Percentiles rank a stretch among this genome's conserved stretches.
phyloP scores from a whole-genome alignment of 2,888 invertebrate species.

The Pseudanteris insignis region DNA sequence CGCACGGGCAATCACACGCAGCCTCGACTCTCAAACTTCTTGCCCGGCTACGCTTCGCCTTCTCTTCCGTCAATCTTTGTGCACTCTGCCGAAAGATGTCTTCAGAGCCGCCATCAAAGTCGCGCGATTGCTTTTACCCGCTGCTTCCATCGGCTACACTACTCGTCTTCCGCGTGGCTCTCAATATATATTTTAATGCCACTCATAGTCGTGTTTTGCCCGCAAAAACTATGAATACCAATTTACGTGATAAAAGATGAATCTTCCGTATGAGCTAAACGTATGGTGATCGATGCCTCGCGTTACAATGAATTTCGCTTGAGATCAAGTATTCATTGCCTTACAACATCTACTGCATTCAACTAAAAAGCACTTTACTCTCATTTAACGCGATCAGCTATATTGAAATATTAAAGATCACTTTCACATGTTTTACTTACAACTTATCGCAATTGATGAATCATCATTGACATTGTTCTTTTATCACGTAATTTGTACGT shows the following conservation, averaged over 20 bases:
- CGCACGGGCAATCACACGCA: slow-evolving; percentile 24
- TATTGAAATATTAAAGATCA: no score
- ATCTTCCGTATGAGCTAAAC: slow-evolving; percentile 40
- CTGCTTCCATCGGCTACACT: slow-evolving; percentile 36
- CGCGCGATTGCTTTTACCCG: slow-evolving; percentile 38
- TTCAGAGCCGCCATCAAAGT: slow-evolving; percentile 24
- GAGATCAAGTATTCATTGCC: slow-evolving; percentile 40
- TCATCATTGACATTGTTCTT: no score
- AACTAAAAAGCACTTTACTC: slow-evolving; percentile 23
- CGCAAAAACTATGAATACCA: slow-evolving; percentile 44
- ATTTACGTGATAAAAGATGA: slow-evolving; percentile 42
- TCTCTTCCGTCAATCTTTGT: slow-evolving; percentile 28
- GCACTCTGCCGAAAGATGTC: slow-evolving; percentile 43
- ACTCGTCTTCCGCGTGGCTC: slow-evolving; percentile 30
- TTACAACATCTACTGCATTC: slow-evolving; percentile 21
- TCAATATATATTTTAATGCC: slow-evolving; percentile 47
- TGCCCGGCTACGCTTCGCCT: slow-evolving; percentile 2
- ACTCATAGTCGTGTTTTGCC: slow-evolving; percentile 32
- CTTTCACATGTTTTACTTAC: no score
- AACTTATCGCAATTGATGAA: no score
- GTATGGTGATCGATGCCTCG: slow-evolving; percentile 43
- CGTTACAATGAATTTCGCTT: slow-evolving; percentile 26
- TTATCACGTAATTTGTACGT: no score
- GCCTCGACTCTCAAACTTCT: slow-evolving; percentile 23
- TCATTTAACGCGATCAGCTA: no score